Percentiles rank a stretch among this genome's conserved stretches.
Conservation (phyloP, 1,140 invertebrate genomes). For the Hormaphis cornu region DNA sequence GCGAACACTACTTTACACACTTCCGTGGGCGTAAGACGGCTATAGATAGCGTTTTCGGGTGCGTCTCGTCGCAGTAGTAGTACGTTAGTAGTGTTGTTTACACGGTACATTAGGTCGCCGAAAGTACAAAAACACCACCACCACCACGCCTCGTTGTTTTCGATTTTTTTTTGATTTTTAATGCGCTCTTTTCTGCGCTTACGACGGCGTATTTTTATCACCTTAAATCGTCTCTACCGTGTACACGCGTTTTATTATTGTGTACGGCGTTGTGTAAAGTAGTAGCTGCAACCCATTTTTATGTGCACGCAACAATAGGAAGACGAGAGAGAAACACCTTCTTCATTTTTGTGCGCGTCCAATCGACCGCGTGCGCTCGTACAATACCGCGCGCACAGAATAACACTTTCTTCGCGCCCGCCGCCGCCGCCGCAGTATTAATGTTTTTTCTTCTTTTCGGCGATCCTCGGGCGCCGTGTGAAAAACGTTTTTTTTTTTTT, state of each 20-base stretch:
- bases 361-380: constrained; percentile 14
- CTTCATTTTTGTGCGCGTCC: constrained; percentile 23
- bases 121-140: neutral
- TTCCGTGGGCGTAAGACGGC: constrained; percentile 4
- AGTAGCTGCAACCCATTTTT: constrained; percentile 15
- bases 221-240: too few species aligned
- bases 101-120: constrained; percentile 26
- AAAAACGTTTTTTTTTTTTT: too few species aligned
- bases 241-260: neutral
- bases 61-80: neutral
- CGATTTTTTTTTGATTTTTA: neutral
- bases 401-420: neutral
- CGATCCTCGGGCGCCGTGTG: constrained; percentile 14
- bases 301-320: constrained; percentile 31
- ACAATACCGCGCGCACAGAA: neutral
- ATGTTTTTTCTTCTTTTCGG: neutral
- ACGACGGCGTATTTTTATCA: neutral
- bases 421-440: constrained; percentile 14
- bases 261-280: neutral
- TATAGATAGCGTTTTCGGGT: neutral
- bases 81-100: too few species aligned
- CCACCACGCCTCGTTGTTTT: constrained; percentile 2
- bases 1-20: neutral
- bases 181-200: neutral
- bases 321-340: constrained; percentile 29